These are phyloP conservation scores for Copidosoma aretas DNA, from an alignment of 2,888 invertebrate genomes.

Conservation along the genomic window DNA sequence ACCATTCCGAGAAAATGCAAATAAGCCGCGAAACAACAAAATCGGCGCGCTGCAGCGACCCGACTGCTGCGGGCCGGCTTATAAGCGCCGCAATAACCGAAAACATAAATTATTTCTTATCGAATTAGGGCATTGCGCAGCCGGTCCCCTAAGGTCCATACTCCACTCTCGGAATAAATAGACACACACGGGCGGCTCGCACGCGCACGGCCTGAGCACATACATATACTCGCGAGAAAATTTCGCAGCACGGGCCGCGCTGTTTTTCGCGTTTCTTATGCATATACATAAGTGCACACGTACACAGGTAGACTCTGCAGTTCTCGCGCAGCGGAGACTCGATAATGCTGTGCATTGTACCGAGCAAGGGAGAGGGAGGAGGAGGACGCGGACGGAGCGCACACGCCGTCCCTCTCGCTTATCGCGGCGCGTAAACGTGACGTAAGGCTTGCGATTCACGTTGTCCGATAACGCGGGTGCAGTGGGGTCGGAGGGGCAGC, in stretches of 20 bases:
- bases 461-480: conserved; percentile 20
- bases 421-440: conserved; percentile 13
- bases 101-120: conserved; percentile 33
- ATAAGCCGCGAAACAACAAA: conserved; percentile 10
- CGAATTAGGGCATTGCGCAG: conserved; percentile 15
- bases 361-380: neutral
- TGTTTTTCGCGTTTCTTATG: conserved; percentile 10
- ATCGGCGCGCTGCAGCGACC: neutral
- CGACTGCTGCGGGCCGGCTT: neutral
- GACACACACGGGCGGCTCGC: neutral
- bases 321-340: too few relatives aligned
- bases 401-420: neutral
- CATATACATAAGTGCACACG: neutral
- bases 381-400: conserved; percentile 6
- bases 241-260: conserved; percentile 16
- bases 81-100: neutral
- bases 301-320: too few relatives aligned
- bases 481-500: neutral
- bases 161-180: neutral
- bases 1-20: neutral
- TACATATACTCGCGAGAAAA: neutral
- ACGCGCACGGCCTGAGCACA: too few relatives aligned
- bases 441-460: conserved; percentile 34
- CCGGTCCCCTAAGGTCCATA: neutral
- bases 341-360: too few relatives aligned